Percentiles rank a stretch among this genome's conserved stretches.
These are phyloP conservation scores for Pseudomyrmex cubaensis DNA, from an alignment of 1,140 invertebrate species.

Conservation along the genomic window DNA sequence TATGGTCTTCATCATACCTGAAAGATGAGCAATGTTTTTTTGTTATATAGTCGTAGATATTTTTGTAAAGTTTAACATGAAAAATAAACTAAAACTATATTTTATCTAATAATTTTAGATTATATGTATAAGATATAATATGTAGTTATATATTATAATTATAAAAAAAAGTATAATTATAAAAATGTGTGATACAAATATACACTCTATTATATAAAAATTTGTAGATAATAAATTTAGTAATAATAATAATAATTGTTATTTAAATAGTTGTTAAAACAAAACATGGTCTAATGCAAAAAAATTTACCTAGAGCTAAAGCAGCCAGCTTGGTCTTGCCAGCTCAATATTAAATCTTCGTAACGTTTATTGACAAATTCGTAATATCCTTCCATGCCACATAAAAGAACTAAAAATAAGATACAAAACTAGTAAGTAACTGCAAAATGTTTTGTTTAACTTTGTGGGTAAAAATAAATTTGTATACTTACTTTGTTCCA, in stretches of 20 bases:
- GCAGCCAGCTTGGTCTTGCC: slow-evolving; percentile 76
- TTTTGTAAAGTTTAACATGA: no score
- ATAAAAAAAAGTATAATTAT: no score
- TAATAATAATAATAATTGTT: background rate
- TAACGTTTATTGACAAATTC: slow-evolving; percentile 78
- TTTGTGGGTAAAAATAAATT: background rate
- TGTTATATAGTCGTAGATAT: background rate
- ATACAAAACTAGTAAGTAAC: slow-evolving; percentile 26
- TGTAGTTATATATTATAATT: no score
- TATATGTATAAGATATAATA: no score
- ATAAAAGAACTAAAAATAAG: slow-evolving; percentile 78
- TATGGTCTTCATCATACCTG: background rate
- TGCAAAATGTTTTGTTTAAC: background rate
- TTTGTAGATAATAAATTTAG: slow-evolving; percentile 1
- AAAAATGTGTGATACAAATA: no score
- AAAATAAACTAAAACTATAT: no score
- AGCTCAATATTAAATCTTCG: slow-evolving; percentile 72
- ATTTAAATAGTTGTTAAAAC: background rate
- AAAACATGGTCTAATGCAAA: slow-evolving; percentile 38
- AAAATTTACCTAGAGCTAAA: slow-evolving; percentile 70
- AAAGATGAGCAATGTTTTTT: background rate
- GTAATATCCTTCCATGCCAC: slow-evolving; percentile 81
- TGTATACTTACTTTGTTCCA: slow-evolving; percentile 78
- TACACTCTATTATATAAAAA: no score
- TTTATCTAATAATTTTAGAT: no score